Percentiles rank a stretch among this genome's conserved stretches.
These are phyloP conservation scores for Limnephilus marmoratus DNA, from an alignment of 2,888 invertebrate genomes.

Conservation along the genomic window DNA sequence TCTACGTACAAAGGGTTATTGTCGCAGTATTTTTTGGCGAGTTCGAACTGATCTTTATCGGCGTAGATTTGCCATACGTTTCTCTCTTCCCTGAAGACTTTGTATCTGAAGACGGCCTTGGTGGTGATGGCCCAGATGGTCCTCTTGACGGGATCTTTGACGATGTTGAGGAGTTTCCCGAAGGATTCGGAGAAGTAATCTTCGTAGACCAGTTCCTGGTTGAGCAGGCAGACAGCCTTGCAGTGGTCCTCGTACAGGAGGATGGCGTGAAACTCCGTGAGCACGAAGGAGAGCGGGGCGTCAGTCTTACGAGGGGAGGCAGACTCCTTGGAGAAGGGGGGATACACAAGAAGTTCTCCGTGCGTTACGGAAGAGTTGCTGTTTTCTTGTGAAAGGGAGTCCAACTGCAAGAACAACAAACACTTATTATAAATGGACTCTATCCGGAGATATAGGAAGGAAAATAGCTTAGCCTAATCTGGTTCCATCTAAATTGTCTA, in stretches of 20 bases:
- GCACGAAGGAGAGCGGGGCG: slow-evolving; percentile 85
- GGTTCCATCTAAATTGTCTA: too few species aligned
- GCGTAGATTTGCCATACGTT: slow-evolving; percentile 94
- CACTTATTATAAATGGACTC: not conserved
- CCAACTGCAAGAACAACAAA: slow-evolving; percentile 71
- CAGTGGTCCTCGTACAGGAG: slow-evolving; percentile 90
- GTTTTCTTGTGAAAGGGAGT: slow-evolving; percentile 75
- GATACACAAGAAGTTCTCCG: slow-evolving; percentile 73
- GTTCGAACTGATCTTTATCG: slow-evolving; percentile 89
- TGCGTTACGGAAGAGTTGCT: slow-evolving; percentile 75
- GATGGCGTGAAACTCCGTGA: slow-evolving; percentile 94
- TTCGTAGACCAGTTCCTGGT: slow-evolving; percentile 91
- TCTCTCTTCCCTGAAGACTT: slow-evolving; percentile 88
- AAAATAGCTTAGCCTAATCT: not conserved
- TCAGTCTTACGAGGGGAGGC: slow-evolving; percentile 64
- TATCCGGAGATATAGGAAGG: not conserved
- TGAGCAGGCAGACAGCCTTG: slow-evolving; percentile 89
- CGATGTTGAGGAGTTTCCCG: slow-evolving; percentile 87
- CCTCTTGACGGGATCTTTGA: slow-evolving; percentile 87
- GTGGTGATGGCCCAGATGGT: slow-evolving; percentile 93
- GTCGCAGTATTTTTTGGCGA: slow-evolving; percentile 90
- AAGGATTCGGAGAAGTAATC: slow-evolving; percentile 89
- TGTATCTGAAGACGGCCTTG: slow-evolving; percentile 90
- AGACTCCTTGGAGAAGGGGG: slow-evolving; percentile 70
- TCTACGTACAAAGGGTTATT: slow-evolving; percentile 90